phyloP scores from a whole-genome alignment of 2,113 vertebrate genomes.

The Glaucomys volans region DNA sequence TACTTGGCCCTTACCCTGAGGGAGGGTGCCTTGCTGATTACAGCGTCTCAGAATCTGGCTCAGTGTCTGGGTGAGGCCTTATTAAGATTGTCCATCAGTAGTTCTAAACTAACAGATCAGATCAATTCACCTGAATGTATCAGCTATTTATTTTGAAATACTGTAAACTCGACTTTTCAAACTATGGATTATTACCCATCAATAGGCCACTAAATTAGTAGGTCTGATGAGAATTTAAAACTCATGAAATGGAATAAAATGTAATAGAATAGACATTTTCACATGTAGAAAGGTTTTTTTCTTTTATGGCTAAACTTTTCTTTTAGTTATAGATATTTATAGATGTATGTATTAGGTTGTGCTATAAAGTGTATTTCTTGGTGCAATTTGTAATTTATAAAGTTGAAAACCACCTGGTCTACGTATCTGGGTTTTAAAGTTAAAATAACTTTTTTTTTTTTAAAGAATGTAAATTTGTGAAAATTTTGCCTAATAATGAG shows the following conservation, averaged over 20 bases:
- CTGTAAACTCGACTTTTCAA: conserved; percentile 13
- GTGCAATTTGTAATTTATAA: conserved; percentile 2
- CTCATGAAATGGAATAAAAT: not conserved
- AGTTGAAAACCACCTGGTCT: not conserved
- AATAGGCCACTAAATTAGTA: not conserved
- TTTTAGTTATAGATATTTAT: not conserved
- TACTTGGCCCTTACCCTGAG: not conserved
- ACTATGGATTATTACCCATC: not conserved
- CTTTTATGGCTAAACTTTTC: not conserved
- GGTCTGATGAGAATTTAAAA: conserved; percentile 15
- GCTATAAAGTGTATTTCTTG: conserved; percentile 38
- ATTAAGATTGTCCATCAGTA: not conserved
- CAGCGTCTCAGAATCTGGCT: not conserved
- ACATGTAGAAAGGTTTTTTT: not conserved
- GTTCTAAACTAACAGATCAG: conserved; percentile 10
- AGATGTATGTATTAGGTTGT: not conserved
- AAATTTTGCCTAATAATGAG: not conserved
- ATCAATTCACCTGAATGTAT: not conserved
- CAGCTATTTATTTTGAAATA: conserved; percentile 48
- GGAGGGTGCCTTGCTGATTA: not conserved
- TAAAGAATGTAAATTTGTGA: too few species aligned
- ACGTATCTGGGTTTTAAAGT: conserved; percentile 17
- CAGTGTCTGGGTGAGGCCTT: not conserved
- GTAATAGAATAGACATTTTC: not conserved
- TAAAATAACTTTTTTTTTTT: not conserved